Percentiles rank a stretch among this genome's conserved stretches.
Evolutionary conservation across 2,888 invertebrate genomes (phyloP).

Genomic region (Antheraea assamensis): DNA sequence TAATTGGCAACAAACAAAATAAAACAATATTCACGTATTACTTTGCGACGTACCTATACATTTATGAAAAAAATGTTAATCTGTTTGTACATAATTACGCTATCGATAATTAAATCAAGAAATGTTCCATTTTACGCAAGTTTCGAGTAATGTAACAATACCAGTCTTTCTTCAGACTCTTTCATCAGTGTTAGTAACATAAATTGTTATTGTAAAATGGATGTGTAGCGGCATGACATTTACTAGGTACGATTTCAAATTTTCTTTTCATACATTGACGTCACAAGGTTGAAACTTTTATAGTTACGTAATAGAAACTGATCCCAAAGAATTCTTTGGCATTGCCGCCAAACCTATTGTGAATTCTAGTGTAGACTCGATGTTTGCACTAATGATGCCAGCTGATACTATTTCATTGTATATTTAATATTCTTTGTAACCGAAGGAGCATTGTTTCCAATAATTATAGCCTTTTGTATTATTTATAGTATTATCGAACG

Average conservation of each 20-base stretch:
- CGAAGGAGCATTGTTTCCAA: not conserved
- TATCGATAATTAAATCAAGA: not conserved
- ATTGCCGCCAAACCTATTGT: conserved; percentile 50
- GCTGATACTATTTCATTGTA: conserved; percentile 6
- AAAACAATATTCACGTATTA: not conserved
- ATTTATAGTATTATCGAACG: not conserved
- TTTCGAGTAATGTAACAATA: not conserved
- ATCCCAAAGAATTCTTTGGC: conserved; percentile 59
- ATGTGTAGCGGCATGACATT: conserved; percentile 1
- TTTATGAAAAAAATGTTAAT: not conserved
- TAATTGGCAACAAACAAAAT: not conserved
- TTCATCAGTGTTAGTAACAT: not conserved
- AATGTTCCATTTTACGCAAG: not conserved
- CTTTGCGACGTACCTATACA: not conserved
- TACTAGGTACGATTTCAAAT: not conserved
- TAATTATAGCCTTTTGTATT: not conserved
- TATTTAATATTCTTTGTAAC: not conserved
- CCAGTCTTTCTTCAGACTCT: not conserved
- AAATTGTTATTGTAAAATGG: not conserved
- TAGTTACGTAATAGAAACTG: conserved; percentile 43
- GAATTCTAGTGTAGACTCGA: conserved; percentile 38
- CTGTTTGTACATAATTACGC: not conserved
- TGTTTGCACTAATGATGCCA: conserved; percentile 46
- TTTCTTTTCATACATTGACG: conserved; percentile 18
- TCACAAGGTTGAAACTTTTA: conserved; percentile 31